Evolutionary conservation across 2,888 invertebrate genomes (phyloP).

Genomic region (Diaprepes abbreviatus): DNA sequence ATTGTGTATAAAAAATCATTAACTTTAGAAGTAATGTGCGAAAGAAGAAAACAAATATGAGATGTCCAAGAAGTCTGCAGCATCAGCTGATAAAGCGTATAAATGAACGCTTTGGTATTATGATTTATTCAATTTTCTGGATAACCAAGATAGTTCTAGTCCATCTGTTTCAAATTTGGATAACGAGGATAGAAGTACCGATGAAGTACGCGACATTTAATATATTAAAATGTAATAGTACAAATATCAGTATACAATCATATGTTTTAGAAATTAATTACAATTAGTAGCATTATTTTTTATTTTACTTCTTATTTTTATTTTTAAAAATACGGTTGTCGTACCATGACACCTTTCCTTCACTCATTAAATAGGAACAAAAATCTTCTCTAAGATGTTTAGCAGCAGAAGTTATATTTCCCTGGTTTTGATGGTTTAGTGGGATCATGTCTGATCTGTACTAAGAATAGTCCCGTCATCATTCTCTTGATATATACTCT

Average conservation of each 20-base stretch:
- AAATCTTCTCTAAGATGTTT: too few species aligned
- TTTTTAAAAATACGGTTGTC: slow-evolving; percentile 4
- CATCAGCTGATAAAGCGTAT: not conserved
- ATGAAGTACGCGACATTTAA: not conserved
- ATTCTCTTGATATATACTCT: too few species aligned
- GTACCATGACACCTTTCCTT: too few species aligned
- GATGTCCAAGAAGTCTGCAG: slow-evolving; percentile 17
- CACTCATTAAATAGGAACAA: too few species aligned
- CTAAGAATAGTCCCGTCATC: too few species aligned
- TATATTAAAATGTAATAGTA: not conserved
- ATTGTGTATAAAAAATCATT: slow-evolving; percentile 29
- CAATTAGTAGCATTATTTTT: not conserved
- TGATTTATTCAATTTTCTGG: not conserved
- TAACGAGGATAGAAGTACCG: not conserved
- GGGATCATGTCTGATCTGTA: too few species aligned
- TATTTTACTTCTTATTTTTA: not conserved
- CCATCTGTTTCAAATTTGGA: not conserved
- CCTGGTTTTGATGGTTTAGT: too few species aligned
- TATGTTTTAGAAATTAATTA: too few species aligned
- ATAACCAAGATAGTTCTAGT: not conserved
- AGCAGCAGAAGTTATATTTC: too few species aligned
- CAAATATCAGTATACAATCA: too few species aligned
- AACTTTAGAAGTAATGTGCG: slow-evolving; percentile 20
- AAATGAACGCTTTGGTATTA: slow-evolving; percentile 1
- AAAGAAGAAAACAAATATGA: slow-evolving; percentile 22